Conservation (phyloP, 2,888 invertebrate species). For the Taphrorychus bicolor region DNA sequence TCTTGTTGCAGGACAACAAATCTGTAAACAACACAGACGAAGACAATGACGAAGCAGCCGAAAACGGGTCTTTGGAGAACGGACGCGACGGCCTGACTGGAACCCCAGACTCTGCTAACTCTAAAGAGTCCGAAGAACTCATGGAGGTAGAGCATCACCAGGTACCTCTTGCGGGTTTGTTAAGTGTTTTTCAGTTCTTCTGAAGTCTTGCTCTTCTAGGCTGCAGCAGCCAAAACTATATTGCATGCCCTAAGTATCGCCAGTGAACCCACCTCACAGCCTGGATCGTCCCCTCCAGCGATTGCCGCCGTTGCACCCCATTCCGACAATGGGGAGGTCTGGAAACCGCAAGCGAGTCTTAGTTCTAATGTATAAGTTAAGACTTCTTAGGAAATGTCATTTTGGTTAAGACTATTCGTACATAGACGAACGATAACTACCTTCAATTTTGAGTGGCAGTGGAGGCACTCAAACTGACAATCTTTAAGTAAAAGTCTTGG, state of each 20-base stretch:
- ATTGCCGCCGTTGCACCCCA: conserved; percentile 56
- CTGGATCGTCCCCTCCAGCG: conserved; percentile 55
- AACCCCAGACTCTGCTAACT: conserved; percentile 64
- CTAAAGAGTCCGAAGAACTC: conserved; percentile 64
- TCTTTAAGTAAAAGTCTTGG: background rate
- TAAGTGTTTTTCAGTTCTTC: background rate
- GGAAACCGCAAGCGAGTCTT: conserved; percentile 57
- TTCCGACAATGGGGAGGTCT: conserved; percentile 53
- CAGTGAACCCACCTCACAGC: conserved; percentile 57
- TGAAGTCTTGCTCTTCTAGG: conserved; percentile 12
- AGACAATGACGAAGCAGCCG: conserved; percentile 53
- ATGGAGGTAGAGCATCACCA: conserved; percentile 59
- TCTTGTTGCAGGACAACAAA: conserved; percentile 51
- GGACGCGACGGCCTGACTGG: conserved; percentile 61
- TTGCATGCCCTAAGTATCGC: conserved; percentile 65
- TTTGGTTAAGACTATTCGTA: background rate
- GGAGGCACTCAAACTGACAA: background rate
- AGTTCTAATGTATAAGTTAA: conserved; percentile 55
- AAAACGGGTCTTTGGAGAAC: conserved; percentile 62
- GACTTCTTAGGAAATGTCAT: conserved; percentile 50
- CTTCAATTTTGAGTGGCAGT: background rate
- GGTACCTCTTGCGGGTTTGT: conserved; percentile 23
- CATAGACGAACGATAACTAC: background rate
- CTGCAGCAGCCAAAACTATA: conserved; percentile 62
- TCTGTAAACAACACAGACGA: conserved; percentile 50